Conservation (phyloP, 2,113 vertebrate genomes). For the Corvus moneduloides region DNA sequence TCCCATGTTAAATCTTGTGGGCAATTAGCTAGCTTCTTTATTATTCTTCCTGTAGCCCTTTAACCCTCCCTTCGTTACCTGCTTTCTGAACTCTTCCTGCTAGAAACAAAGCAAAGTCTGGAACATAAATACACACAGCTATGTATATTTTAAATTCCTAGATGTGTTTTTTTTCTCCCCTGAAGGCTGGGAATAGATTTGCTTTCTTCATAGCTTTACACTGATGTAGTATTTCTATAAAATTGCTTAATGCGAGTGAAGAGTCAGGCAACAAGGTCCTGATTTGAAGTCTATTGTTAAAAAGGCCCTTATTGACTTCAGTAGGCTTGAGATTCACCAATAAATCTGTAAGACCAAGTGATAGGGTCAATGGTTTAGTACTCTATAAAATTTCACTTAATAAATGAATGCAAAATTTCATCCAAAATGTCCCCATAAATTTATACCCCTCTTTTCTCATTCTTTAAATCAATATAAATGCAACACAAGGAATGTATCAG, state of each 20-base stretch:
- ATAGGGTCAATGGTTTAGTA: constrained; percentile 43
- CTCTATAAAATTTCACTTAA: constrained; percentile 43
- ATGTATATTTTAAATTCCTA: background rate
- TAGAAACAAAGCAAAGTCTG: background rate
- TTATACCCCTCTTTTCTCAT: constrained; percentile 34
- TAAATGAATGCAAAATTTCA: constrained; percentile 62
- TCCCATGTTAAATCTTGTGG: background rate
- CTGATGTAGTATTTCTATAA: background rate
- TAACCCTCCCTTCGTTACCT: background rate
- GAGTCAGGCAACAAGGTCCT: background rate
- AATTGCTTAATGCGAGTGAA: background rate
- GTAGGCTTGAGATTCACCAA: background rate
- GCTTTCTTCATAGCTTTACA: background rate
- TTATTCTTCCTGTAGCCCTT: background rate
- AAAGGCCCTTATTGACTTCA: constrained; percentile 20
- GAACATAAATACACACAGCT: background rate
- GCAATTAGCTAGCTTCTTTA: background rate
- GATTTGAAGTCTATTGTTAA: background rate
- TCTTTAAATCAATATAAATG: constrained; percentile 46
- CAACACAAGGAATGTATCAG: constrained; percentile 33
- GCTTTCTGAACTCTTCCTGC: background rate
- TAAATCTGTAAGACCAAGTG: constrained; percentile 29
- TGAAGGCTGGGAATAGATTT: background rate
- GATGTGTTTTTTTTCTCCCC: background rate
- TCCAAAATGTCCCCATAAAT: constrained; percentile 33